Conservation (phyloP, 2,113 vertebrate species). For the Nothocercus nigrocapillus region DNA sequence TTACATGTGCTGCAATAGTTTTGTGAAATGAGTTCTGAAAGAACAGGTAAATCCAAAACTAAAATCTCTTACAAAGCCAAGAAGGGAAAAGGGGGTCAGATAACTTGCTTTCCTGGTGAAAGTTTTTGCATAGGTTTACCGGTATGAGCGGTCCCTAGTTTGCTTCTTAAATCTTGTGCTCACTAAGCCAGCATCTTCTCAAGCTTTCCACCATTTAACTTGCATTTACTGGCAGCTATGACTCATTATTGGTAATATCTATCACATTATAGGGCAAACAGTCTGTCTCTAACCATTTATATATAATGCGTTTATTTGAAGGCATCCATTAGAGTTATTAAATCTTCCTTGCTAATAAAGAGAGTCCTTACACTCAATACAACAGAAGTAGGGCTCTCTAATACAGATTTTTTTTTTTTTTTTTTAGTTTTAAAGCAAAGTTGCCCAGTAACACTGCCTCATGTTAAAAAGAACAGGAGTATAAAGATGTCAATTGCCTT, state of each 20-base stretch:
- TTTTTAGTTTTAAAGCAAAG: background rate
- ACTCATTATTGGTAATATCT: background rate
- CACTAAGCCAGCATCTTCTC: background rate
- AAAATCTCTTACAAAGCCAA: background rate
- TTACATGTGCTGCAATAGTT: background rate
- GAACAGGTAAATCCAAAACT: background rate
- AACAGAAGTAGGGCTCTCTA: background rate
- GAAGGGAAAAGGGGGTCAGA: background rate
- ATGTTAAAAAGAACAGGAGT: background rate
- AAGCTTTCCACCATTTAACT: background rate
- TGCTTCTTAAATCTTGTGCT: background rate
- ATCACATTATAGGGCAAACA: background rate
- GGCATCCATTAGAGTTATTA: background rate
- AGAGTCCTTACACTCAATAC: background rate
- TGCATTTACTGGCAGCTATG: background rate
- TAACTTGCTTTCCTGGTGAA: background rate
- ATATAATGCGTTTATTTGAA: background rate
- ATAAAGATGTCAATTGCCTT: background rate
- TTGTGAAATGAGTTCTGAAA: background rate
- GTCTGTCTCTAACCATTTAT: background rate
- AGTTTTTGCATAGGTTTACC: background rate
- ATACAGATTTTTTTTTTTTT: background rate
- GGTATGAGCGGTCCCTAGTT: background rate
- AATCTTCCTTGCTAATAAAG: background rate
- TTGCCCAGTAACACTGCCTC: background rate